Evolutionary conservation across 1,140 invertebrate genomes (phyloP).

Genomic region (Solen grandis): DNA sequence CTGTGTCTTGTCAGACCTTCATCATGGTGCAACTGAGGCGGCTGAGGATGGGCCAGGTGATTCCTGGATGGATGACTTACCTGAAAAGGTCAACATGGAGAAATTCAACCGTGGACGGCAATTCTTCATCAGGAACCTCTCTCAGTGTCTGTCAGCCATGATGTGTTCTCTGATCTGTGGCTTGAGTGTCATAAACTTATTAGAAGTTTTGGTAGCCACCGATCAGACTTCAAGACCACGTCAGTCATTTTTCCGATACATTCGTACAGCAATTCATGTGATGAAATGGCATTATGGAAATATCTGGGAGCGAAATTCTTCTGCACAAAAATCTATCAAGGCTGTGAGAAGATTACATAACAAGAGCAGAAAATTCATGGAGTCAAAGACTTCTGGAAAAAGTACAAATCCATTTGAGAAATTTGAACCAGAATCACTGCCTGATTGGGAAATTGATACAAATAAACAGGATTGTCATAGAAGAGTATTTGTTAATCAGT

Average conservation of each 20-base stretch:
- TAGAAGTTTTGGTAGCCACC: constrained; percentile 80
- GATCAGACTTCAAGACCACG: constrained; percentile 80
- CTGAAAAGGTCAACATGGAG: constrained; percentile 54
- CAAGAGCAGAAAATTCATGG: constrained; percentile 75
- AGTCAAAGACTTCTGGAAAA: constrained; percentile 81
- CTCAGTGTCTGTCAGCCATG: constrained; percentile 49
- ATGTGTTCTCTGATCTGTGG: constrained; percentile 64
- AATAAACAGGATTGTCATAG: constrained; percentile 1
- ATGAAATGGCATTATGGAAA: constrained; percentile 85
- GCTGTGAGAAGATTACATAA: constrained; percentile 81
- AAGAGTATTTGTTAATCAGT: constrained; percentile 84
- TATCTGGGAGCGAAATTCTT: constrained; percentile 61
- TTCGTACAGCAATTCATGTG: constrained; percentile 87
- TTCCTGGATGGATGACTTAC: neutral
- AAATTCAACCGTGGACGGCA: constrained; percentile 57
- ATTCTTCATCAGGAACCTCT: constrained; percentile 57
- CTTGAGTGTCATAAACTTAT: constrained; percentile 59
- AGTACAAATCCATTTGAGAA: neutral
- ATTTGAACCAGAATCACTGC: neutral
- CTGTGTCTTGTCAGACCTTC: neutral
- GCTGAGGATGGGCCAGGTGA: constrained; percentile 1
- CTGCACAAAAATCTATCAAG: constrained; percentile 55
- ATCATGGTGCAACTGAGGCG: neutral
- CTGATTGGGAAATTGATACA: neutral
- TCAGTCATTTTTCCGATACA: constrained; percentile 88